Base-by-base conservation (phyloP, 2,797 vertebrate genomes). In the Anas capensis region DNA sequence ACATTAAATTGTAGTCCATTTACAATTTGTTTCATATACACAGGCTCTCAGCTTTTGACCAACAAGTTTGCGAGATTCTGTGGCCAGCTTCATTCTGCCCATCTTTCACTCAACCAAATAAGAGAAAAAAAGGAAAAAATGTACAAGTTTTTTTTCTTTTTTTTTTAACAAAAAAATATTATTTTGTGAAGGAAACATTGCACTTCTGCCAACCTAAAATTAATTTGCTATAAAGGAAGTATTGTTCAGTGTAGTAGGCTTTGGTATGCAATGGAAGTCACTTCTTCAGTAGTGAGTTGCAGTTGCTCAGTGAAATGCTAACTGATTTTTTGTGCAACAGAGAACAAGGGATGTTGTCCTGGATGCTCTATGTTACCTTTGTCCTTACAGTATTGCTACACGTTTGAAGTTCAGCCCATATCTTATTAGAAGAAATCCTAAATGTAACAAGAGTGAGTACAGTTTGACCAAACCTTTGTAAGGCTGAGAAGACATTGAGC, bases 171-270 rank as follows among this genome's bases (percentile, higher is more conserved):
- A 95, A 97, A 98, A 98, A 97, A 97, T 96, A 97, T 96, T 96
- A 97, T 98, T 98, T 96, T 88, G 97, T 98, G 97, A 98, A 98
- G 98, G 98, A 98, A 98, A 98, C 99, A 99, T 99, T 99, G 99
- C 99, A 99, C 99, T 97, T 98, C 98, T 98, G 97, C 98, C 99
- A 98, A 98, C 98, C 92, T 95, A 98, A 97, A 98, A 98, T 97
- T 96, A 96, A 93, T 93, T 96, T 97, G 97, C 97, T 98, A 97
- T 95, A 97, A 97, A 98, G 98, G 97, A 97, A 98, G 94, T 96
- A 96, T 88, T 91, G 94, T 97, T 97, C 97, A 95, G 96, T 97
- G 98, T 98, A 96, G 92, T 97, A 90, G 87, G 97, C 98, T 98
- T 98, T 98, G 98, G 98, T 98, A 98, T 98, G 98, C 98, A 96